Conservation (phyloP, 2,888 invertebrate genomes). For the Troides aeacus region DNA sequence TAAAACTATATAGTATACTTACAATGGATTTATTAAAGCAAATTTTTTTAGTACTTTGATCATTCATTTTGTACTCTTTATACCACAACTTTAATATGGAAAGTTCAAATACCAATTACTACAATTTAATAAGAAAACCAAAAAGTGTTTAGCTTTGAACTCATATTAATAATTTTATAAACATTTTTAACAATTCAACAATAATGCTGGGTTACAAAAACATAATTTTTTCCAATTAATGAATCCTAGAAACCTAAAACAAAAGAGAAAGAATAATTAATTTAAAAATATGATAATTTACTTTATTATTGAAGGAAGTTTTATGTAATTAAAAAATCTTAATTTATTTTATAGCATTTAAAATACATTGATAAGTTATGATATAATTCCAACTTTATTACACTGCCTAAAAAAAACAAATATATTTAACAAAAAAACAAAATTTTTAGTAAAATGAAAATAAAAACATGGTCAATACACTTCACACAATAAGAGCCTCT, state of each 20-base stretch:
- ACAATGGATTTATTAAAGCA: slow-evolving; percentile 79
- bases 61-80: slow-evolving; percentile 52
- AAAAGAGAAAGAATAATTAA: not conserved
- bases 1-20: slow-evolving; percentile 38
- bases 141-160: not conserved
- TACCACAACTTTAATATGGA: not conserved
- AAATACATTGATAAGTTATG: no score
- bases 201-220: not conserved
- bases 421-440: no score
- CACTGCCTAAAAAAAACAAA: no score
- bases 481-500: no score
- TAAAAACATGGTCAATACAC: no score
- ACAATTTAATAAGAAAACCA: no score
- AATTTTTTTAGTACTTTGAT: slow-evolving; percentile 63
- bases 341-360: no score
- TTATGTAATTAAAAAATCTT: no score
- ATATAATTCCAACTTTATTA: no score
- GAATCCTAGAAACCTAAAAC: not conserved
- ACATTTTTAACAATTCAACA: no score
- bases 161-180: not conserved
- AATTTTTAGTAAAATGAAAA: no score
- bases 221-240: not conserved
- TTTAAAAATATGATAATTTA: not conserved
- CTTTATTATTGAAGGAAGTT: no score
- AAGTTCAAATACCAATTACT: not conserved